Conservation (phyloP, 2,888 invertebrate species). For the Ramazzottius varieornatus region DNA sequence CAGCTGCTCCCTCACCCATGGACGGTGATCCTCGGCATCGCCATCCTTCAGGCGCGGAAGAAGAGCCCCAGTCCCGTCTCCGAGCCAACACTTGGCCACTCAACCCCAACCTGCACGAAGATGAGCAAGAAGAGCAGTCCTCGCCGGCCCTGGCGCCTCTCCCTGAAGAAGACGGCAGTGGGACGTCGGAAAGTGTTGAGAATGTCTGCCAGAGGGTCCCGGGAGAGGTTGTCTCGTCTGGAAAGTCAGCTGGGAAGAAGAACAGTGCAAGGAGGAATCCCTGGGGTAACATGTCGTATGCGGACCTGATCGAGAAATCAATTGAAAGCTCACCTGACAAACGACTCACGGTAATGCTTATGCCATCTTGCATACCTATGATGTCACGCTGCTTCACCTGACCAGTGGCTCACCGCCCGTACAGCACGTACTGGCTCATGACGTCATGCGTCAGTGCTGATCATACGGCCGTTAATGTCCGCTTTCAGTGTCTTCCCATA, state of each 20-base stretch:
- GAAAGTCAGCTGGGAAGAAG: constrained; percentile 17
- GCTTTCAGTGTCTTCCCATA: too few relatives aligned
- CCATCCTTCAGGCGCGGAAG: neutral
- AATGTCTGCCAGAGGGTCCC: neutral
- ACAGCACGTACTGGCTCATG: too few relatives aligned
- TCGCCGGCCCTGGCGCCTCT: constrained; percentile 15
- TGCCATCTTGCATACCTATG: constrained; percentile 28
- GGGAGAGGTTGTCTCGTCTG: neutral
- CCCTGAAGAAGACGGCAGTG: neutral
- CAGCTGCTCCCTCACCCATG: too few relatives aligned
- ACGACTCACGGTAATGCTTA: constrained; percentile 27
- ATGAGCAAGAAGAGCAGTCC: constrained; percentile 24
- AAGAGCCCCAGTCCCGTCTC: neutral
- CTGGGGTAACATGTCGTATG: constrained; percentile 25
- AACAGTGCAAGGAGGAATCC: constrained; percentile 19
- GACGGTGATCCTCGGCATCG: neutral
- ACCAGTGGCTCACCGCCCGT: too few relatives aligned
- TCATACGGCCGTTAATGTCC: too few relatives aligned
- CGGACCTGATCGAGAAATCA: constrained; percentile 29
- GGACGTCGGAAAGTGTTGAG: neutral
- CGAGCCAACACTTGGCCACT: constrained; percentile 2
- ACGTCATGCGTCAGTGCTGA: too few relatives aligned
- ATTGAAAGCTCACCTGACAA: constrained; percentile 27
- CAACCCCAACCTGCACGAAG: neutral
- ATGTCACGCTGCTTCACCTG: too few relatives aligned